These are phyloP conservation scores for Drosophila lowei DNA, from an alignment of 1,140 invertebrate genomes.

Conservation along the genomic window DNA sequence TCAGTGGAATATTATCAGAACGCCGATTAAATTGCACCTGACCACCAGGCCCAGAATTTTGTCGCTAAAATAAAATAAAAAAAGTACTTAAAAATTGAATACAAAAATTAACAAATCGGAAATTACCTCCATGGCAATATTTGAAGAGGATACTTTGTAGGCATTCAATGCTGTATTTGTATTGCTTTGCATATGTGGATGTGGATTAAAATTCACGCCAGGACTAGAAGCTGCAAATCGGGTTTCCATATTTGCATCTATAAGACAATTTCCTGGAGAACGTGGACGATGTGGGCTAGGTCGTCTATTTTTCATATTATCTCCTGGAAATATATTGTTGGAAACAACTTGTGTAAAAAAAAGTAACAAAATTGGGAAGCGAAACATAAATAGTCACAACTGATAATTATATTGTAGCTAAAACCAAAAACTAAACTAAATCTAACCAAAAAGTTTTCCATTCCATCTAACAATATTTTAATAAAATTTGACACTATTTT, in stretches of 20 bases:
- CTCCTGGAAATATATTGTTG: conserved; percentile 34
- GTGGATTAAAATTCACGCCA: conserved; percentile 66
- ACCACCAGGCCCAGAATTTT: conserved; percentile 48
- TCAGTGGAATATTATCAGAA: conserved; percentile 91
- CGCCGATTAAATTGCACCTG: conserved; percentile 83
- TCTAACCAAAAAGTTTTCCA: neutral
- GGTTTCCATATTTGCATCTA: conserved; percentile 55
- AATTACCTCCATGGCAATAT: conserved; percentile 60
- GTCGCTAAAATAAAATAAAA: conserved; percentile 47
- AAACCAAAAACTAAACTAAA: neutral
- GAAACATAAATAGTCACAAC: too few relatives aligned
- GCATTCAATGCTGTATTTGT: conserved; percentile 54
- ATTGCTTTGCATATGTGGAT: conserved; percentile 60
- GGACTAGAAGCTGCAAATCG: conserved; percentile 71
- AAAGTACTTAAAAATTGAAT: neutral
- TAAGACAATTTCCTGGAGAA: conserved; percentile 45
- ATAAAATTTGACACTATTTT: neutral
- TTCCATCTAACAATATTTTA: too few relatives aligned
- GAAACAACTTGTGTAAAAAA: neutral
- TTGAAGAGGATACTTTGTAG: conserved; percentile 54
- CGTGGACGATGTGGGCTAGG: conserved; percentile 71
- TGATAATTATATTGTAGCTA: neutral
- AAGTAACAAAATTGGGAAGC: neutral
- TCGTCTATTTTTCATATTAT: conserved; percentile 56
- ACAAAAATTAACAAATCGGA: neutral